Evolutionary conservation across 2,888 invertebrate species (phyloP), one percentile per base, ranked within the genome.

Genomic region (Volucella inanis): DNA sequence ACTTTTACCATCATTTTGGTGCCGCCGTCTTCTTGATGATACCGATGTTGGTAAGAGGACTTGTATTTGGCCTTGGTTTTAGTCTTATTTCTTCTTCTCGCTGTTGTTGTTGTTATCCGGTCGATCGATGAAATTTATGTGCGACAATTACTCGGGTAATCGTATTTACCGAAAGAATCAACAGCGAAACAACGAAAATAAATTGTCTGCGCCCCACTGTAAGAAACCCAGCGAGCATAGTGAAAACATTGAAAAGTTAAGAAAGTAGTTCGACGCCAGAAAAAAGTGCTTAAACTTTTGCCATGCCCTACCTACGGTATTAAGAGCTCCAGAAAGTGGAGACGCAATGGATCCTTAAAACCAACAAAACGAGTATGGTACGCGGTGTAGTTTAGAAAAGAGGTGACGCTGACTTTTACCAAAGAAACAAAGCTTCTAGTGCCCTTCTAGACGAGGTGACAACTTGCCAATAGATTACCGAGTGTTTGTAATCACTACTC

Each of bases 181-280:
- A 71, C 70, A 62, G 57, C 65, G 15, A 79, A 84, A 84, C 65
- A 79, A 79, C 70, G 71, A 71, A 75, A 76, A 61, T 50, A 84
- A 67, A 50, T 76, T 54, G 43, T 68, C 47, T n/a, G 31, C 31
- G 31, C 31, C 31, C 31, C 31, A 31, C 31, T 31, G 6, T 31
- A 6, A 31, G 0, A 31, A 31, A 6, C 31, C 31, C 31, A 6
- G 6, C 6, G 31, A 31, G 6, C 31, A 31, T 31, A 52, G 38
- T 18, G 74, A 71, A 75, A 79, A 84, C 75, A 79, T 71, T 45
- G 75, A 61, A 65, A 84, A 84, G 74, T 79, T 71, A 65, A 57
- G 57, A 79, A 83, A 79, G 84, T 84, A 84, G 84, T 84, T 54
- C 80, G 80, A 80, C 84, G 84, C 84, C 84, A 80, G 61, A 79